Evolutionary conservation across 2,797 vertebrate species (phyloP).

Genomic region (Eurystomus glaucurus): DNA sequence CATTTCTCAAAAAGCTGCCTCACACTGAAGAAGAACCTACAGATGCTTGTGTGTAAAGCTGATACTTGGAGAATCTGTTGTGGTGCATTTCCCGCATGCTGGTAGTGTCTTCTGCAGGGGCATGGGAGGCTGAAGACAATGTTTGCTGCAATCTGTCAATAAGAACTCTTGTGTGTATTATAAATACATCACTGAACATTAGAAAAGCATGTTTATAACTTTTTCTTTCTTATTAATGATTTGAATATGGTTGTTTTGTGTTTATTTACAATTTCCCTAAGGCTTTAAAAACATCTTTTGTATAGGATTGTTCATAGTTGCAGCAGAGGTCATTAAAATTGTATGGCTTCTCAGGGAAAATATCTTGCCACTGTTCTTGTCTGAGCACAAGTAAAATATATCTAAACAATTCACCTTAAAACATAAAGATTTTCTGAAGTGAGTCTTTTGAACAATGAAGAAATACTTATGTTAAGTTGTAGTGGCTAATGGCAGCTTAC

Average conservation of each 20-base stretch:
- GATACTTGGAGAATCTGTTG: accelerated
- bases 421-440: not conserved
- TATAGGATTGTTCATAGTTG: not conserved
- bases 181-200: not conserved
- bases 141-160: not conserved
- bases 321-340: not conserved
- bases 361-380: not conserved
- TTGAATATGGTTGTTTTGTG: not conserved
- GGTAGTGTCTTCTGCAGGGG: not conserved
- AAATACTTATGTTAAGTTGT: not conserved
- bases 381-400: not conserved
- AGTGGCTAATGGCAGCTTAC: not conserved
- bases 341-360: not conserved
- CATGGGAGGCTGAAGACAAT: not conserved
- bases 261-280: not conserved
- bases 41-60: not conserved
- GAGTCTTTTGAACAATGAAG: not conserved
- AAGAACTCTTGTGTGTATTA: accelerated
- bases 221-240: not conserved
- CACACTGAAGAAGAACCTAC: not conserved
- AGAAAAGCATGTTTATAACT: not conserved
- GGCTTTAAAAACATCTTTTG: not conserved
- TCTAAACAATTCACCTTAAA: not conserved
- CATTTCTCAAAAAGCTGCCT: not conserved
- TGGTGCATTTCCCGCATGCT: accelerated